Evolutionary conservation across 1,140 invertebrate genomes (phyloP), one percentile per base, ranked within the genome.

Genomic region (Tetraneura akinire): DNA sequence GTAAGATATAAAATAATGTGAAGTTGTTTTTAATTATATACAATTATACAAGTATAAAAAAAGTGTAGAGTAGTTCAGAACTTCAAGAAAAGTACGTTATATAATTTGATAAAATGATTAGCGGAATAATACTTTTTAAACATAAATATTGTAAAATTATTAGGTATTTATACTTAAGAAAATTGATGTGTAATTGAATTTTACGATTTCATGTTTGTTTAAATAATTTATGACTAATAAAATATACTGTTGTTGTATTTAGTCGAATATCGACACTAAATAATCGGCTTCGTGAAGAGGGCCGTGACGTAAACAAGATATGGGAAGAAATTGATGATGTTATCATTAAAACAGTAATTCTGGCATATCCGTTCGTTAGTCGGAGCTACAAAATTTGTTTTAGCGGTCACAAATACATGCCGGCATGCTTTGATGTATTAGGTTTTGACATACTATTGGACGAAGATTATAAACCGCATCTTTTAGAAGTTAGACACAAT

Each of bases 301-400:
- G 91, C 29, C 89, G 93, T 70, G 90, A 95, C 84, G 88, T 94
- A 23, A 88, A 91, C 11, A 89, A 90, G 81, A 84, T 96, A 80
- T 94, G 94, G 93, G 85, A 86, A n/a, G 89, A 90, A 81, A 93
- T 96, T 82, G 94, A 97, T 85, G 94, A 96, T 84, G 91, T 95
- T 18, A 94, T 96, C 42, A 91, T 96, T 32, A 97, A 97, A 88
- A 96, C 95, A 0, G 87, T 96, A 37, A 89, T 96, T 55, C 91
- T 94, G 26, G 93, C 94, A 10, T 92, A 92, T 88, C 92, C 94
- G 0, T 90, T 93, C 70, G 86, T 97, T 23, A 94, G 94, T 84
- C 94, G 96, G 85, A 95, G 91, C 85, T 96, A 96, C 86, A 89
- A 92, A 83, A 91, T 93, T 21, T 95, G 93, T 84, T 96, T 96